Percentiles rank a stretch among this genome's conserved stretches.
These are phyloP conservation scores for Halesus radiatus DNA, from an alignment of 1,140 invertebrate species.

Conservation along the genomic window DNA sequence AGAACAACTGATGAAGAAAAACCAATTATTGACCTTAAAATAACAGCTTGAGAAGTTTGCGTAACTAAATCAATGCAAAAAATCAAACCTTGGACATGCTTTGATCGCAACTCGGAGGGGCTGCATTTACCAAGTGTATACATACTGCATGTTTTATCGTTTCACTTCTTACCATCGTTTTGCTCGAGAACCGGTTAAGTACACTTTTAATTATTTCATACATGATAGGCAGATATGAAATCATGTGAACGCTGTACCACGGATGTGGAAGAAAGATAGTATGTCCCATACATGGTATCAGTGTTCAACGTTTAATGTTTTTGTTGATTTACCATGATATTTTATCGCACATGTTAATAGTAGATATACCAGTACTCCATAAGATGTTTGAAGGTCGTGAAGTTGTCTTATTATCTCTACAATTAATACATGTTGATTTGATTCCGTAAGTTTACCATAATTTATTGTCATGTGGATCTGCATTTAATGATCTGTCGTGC, in stretches of 20 bases:
- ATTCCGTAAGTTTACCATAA: too few species aligned
- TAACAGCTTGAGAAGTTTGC: too few species aligned
- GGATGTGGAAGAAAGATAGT: neutral
- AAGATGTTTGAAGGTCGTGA: neutral
- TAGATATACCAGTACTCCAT: neutral
- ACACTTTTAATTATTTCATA: conserved; percentile 11
- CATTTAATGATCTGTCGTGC: too few species aligned
- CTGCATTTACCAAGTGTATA: neutral
- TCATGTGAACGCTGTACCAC: neutral
- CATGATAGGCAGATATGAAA: neutral
- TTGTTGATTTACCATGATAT: neutral
- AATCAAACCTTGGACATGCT: too few species aligned
- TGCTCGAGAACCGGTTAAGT: neutral
- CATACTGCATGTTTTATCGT: neutral
- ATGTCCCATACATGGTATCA: too few species aligned
- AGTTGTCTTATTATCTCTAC: neutral
- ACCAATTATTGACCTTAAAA: too few species aligned
- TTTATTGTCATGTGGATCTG: too few species aligned
- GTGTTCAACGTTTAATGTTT: neutral
- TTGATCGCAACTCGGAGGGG: neutral
- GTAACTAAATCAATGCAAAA: neutral
- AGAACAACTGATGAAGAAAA: too few species aligned
- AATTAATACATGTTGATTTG: neutral
- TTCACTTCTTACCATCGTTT: neutral
- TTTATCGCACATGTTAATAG: neutral